A percentile compares a stretch with the other conserved stretches of the same genome.
phyloP scores from a whole-genome alignment of 2,888 invertebrate genomes.

The Caenorhabditis sinica region DNA sequence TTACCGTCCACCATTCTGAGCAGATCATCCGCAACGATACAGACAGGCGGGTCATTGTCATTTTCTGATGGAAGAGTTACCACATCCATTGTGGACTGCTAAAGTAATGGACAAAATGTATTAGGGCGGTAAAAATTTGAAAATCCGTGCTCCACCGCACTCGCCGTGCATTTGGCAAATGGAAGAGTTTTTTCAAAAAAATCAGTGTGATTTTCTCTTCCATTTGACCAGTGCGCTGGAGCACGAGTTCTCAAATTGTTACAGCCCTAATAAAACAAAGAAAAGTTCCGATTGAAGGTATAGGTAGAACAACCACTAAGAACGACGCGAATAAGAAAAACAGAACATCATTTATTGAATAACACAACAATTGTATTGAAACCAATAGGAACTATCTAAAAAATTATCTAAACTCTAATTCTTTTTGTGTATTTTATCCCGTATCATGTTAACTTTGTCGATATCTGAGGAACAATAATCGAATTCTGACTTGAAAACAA shows the following conservation, averaged over 20 bases:
- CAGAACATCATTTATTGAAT: background rate
- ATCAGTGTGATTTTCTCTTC: too few relatives aligned
- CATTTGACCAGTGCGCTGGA: too few relatives aligned
- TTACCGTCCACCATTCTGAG: background rate
- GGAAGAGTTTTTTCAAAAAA: too few relatives aligned
- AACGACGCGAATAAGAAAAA: background rate
- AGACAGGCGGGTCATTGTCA: background rate
- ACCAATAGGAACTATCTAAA: constrained; percentile 18
- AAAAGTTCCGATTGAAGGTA: too few relatives aligned
- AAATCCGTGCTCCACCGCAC: too few relatives aligned
- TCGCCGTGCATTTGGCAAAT: too few relatives aligned
- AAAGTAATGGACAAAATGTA: constrained; percentile 11
- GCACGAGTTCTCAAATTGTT: too few relatives aligned
- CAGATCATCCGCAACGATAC: constrained; percentile 12
- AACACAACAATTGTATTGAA: background rate
- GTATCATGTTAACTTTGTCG: constrained; percentile 56
- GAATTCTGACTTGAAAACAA: constrained; percentile 58
- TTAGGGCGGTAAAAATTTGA: too few relatives aligned
- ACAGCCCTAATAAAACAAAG: too few relatives aligned
- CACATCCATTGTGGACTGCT: constrained; percentile 24
- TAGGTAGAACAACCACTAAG: background rate
- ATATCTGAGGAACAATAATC: constrained; percentile 53
- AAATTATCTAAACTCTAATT: background rate
- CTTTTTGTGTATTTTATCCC: constrained; percentile 57
- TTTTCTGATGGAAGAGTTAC: background rate